These are phyloP conservation scores for Cavia aperea DNA, from an alignment of 2,113 vertebrate species.

Conservation along the genomic window DNA sequence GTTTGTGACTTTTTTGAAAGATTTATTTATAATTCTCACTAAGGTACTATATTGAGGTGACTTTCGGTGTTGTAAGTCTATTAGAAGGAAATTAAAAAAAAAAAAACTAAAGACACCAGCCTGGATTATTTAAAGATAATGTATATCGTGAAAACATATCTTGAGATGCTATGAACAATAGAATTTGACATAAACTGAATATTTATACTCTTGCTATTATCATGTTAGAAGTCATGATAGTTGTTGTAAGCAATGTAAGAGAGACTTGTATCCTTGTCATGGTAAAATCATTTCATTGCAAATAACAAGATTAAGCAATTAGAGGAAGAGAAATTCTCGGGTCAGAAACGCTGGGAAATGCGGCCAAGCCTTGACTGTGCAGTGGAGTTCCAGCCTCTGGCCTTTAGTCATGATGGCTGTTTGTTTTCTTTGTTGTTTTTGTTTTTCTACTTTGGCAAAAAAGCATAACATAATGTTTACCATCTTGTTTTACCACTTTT, in stretches of 20 bases:
- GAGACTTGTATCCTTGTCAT: not conserved
- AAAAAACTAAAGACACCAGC: not conserved
- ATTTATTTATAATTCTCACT: not conserved
- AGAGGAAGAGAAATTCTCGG: not conserved
- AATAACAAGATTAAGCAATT: not conserved
- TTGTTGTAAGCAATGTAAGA: not conserved
- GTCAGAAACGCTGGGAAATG: not conserved
- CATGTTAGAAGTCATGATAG: not conserved
- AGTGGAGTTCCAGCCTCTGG: not conserved
- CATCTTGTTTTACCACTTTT: not conserved
- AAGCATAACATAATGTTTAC: not conserved
- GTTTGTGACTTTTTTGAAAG: not conserved
- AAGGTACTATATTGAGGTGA: rapidly evolving
- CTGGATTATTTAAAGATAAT: slow-evolving; percentile 39
- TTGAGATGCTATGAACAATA: not conserved
- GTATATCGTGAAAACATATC: slow-evolving; percentile 26
- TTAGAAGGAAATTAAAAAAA: no score
- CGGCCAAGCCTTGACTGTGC: not conserved
- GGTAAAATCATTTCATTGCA: not conserved
- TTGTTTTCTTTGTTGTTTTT: not conserved
- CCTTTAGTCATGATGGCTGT: rapidly evolving
- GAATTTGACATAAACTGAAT: slow-evolving; percentile 15
- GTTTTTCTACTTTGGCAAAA: not conserved
- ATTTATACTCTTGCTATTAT: not conserved
- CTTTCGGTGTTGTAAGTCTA: not conserved